Evolutionary conservation across 2,888 invertebrate species (phyloP), one percentile per base, ranked within the genome.

Genomic region (Hirtodrosophila cameraria): DNA sequence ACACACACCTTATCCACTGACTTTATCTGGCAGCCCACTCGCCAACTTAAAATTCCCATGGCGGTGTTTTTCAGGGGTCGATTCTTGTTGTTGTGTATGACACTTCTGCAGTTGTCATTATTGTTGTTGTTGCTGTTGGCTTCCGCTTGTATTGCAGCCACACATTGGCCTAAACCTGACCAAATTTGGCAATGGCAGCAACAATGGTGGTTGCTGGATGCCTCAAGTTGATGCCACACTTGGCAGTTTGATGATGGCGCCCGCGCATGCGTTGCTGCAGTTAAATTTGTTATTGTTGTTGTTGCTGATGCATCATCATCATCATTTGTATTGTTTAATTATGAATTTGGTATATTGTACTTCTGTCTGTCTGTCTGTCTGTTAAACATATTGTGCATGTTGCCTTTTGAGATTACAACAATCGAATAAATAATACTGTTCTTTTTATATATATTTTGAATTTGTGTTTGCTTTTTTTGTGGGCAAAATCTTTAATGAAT

Each of bases 181-280:
- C 80, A 80, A 80, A 80, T 80, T 84, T 80, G 80, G 80, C 82
- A 70, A 73, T 75, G 81, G 49, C 63, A 60, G 46, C 49, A 23
- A 23, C 33, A 41, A 60, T 58, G 57, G 73, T 57, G 54, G 54
- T 49, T 58, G 53, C 36, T 63, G 50, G 48, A 63, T 68, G 67
- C 68, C 35, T 53, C 55, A 60, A 65, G 42, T 62, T 62, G 67
- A 39, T 55, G 62, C 36, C 64, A 30, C 64, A 30, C 36, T 48
- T 62, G 80, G 73, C 76, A 83, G 79, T 59, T n/a, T 81, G 79
- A 77, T 84, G 80, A 81, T 81, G 85, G 80, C 80, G 80, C 85
- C 85, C 80, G 80, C 80, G 85, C 80, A 84, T 84, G 81, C 81
- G 85, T 84, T 71, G n/a, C n/a, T n/a, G n/a, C n/a, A n/a, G n/a